Percentiles rank a stretch among this genome's conserved stretches.
These are phyloP conservation scores for Myotis brandtii DNA, from an alignment of 2,113 vertebrate genomes.

Conservation along the genomic window DNA sequence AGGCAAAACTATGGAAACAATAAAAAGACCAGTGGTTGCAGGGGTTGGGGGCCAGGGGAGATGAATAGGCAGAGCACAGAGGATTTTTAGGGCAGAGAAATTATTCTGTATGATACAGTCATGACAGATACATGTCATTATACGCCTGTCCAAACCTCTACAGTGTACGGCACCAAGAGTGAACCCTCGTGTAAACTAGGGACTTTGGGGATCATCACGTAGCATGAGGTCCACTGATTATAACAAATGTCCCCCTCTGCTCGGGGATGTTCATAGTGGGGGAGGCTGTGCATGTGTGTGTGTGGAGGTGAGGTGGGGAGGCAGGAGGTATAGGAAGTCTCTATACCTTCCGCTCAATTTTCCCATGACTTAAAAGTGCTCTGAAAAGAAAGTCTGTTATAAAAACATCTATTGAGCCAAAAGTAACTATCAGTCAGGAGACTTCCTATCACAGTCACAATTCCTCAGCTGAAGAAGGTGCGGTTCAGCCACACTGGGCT, in stretches of 20 bases:
- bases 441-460: neutral
- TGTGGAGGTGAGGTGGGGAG: accelerated
- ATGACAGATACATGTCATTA: neutral
- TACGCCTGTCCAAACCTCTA: neutral
- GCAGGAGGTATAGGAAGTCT: neutral
- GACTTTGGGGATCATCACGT: neutral
- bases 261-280: neutral
- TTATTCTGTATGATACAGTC: accelerated
- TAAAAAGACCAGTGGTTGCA: neutral
- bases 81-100: neutral
- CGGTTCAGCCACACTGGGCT: neutral
- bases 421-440: neutral
- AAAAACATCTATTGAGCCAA: neutral
- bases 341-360: neutral
- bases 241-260: neutral
- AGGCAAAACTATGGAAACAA: neutral
- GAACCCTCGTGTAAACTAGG: too few species aligned
- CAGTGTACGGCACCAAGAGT: too few species aligned
- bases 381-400: neutral
- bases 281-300: too few species aligned
- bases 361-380: neutral
- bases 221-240: neutral
- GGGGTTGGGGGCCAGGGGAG: too few species aligned
- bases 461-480: neutral
- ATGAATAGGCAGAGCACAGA: neutral